Percentiles rank a stretch among this genome's conserved stretches.
phyloP scores from a whole-genome alignment of 1,140 invertebrate genomes.

The Rhagoletis zephyria region DNA sequence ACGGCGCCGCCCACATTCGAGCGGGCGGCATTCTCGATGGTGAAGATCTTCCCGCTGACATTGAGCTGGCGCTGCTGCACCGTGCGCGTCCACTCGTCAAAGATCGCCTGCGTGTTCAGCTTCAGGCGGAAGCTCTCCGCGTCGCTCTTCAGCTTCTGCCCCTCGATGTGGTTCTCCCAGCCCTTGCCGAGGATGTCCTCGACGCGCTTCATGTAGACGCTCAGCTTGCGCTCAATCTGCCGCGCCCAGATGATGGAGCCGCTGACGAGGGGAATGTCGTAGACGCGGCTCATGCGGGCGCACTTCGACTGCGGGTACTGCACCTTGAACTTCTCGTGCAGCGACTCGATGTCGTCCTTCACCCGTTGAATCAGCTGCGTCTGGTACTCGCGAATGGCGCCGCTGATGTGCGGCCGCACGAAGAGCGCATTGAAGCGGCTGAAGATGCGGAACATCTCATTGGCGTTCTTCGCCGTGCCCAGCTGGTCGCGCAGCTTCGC shows the following conservation, averaged over 20 bases:
- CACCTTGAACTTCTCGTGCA: conserved; percentile 99
- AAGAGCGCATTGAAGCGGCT: conserved; percentile 99
- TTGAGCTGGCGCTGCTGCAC: conserved; percentile 97
- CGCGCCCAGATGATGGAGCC: conserved; percentile 99
- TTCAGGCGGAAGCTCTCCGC: conserved; percentile 97
- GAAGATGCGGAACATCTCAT: conserved; percentile 99
- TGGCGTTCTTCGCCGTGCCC: conserved; percentile 98
- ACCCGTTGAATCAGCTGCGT: conserved; percentile 98
- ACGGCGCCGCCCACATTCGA: conserved; percentile 86
- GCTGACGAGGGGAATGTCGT: conserved; percentile 95
- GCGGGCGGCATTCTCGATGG: conserved; percentile 89
- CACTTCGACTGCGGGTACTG: conserved; percentile 95
- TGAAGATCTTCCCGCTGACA: conserved; percentile 93
- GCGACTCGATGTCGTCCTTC: conserved; percentile 97
- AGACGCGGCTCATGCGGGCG: conserved; percentile 88
- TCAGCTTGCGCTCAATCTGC: conserved; percentile 98
- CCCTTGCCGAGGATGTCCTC: conserved; percentile 98
- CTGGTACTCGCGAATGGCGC: conserved; percentile 98
- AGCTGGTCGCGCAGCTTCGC: conserved; percentile 96
- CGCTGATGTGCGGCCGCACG: conserved; percentile 97
- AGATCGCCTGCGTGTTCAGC: conserved; percentile 93
- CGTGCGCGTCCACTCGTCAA: conserved; percentile 95
- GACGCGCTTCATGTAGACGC: conserved; percentile 94
- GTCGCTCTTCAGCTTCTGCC: conserved; percentile 97
- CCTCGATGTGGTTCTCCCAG: conserved; percentile 99